phyloP scores from a whole-genome alignment of 2,888 invertebrate genomes.

The Hermodice carunculata region DNA sequence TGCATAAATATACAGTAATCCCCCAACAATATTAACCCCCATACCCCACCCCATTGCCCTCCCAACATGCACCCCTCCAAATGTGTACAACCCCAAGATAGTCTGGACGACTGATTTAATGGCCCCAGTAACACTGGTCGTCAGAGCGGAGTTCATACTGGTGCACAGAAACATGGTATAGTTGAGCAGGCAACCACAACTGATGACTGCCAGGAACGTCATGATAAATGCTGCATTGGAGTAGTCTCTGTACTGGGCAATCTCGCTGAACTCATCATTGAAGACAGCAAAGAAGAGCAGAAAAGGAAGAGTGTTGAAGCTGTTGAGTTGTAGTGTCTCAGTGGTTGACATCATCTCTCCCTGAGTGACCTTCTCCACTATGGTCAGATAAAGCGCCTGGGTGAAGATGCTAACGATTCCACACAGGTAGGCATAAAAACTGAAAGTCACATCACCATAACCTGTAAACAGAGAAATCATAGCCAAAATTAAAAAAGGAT shows the following conservation, averaged over 20 bases:
- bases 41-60: constrained; percentile 66
- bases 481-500: background rate
- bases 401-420: constrained; percentile 68
- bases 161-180: constrained; percentile 71
- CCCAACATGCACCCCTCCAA: constrained; percentile 69
- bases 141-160: constrained; percentile 69
- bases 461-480: constrained; percentile 53
- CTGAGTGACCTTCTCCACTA: constrained; percentile 67
- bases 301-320: constrained; percentile 67
- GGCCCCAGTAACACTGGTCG: constrained; percentile 70
- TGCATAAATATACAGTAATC: constrained; percentile 66
- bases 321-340: constrained; percentile 68
- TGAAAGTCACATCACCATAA: constrained; percentile 69
- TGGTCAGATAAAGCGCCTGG: constrained; percentile 70
- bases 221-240: constrained; percentile 53
- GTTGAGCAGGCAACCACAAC: constrained; percentile 67
- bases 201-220: constrained; percentile 58
- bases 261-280: constrained; percentile 52
- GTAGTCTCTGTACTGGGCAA: constrained; percentile 31
- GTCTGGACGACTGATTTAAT: constrained; percentile 70
- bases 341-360: constrained; percentile 59
- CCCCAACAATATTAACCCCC: constrained; percentile 66
- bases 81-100: constrained; percentile 67
- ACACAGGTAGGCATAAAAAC: constrained; percentile 64
- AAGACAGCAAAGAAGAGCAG: constrained; percentile 52